phyloP scores from a whole-genome alignment of 2,113 vertebrate genomes.

The Lathamus discolor region DNA sequence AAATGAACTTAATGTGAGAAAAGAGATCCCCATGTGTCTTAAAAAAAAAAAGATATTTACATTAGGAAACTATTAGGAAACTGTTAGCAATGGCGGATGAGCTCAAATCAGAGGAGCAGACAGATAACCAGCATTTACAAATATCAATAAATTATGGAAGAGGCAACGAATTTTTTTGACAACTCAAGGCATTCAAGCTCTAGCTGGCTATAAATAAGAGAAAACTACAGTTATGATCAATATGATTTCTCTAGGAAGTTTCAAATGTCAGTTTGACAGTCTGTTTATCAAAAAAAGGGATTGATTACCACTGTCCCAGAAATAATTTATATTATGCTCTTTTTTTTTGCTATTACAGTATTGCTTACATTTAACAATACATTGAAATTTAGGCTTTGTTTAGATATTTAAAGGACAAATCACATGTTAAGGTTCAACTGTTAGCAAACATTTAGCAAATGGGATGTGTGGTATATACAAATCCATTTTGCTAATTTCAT shows the following conservation, averaged over 20 bases:
- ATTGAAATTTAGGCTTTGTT: background rate
- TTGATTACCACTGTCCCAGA: background rate
- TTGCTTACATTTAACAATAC: background rate
- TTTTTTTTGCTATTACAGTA: background rate
- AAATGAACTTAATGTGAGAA: background rate
- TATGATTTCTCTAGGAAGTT: background rate
- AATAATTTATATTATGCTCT: background rate
- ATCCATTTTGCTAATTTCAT: background rate
- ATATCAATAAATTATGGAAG: background rate
- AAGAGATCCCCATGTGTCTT: background rate
- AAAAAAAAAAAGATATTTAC: background rate
- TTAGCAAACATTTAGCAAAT: background rate
- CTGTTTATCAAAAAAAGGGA: background rate
- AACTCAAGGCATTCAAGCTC: background rate
- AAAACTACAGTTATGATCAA: constrained; percentile 1
- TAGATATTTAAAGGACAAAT: background rate
- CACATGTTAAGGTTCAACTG: background rate
- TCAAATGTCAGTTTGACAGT: background rate
- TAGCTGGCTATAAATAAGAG: background rate
- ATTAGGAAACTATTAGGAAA: background rate
- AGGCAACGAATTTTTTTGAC: background rate
- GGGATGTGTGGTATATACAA: background rate
- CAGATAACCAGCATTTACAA: background rate
- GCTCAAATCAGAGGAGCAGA: background rate
- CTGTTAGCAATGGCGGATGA: background rate